These are phyloP conservation scores for Kryphioiulus occultus DNA, from an alignment of 2,888 invertebrate species.

Conservation along the genomic window DNA sequence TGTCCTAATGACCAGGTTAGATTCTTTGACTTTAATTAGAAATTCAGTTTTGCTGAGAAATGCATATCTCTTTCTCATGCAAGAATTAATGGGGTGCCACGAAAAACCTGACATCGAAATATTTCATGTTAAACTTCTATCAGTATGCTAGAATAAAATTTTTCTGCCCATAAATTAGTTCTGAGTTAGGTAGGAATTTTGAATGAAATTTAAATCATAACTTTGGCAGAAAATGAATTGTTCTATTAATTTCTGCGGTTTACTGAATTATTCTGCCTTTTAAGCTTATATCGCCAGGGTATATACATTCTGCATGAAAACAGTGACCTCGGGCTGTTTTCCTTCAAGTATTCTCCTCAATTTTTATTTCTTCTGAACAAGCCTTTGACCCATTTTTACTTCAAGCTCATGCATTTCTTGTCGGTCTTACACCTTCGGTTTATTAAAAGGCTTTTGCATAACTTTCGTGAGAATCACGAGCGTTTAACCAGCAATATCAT, in stretches of 20 bases:
- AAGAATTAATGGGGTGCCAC: too few species aligned
- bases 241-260: constrained; percentile 20
- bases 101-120: too few species aligned
- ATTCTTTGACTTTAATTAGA: background rate
- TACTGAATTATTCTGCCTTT: background rate
- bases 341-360: constrained; percentile 13
- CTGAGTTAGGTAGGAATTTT: background rate
- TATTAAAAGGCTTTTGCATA: constrained; percentile 16
- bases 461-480: background rate
- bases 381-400: constrained; percentile 45
- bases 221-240: background rate
- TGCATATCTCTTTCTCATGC: too few species aligned
- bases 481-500: constrained; percentile 9
- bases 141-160: background rate
- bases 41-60: background rate
- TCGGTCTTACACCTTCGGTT: constrained; percentile 4
- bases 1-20: background rate
- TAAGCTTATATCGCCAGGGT: background rate
- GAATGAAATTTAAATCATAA: background rate
- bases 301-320: background rate
- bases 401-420: background rate
- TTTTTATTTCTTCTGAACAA: constrained; percentile 1
- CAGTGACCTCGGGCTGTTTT: constrained; percentile 41
- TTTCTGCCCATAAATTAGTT: background rate
- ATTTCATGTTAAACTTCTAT: too few species aligned